These are phyloP conservation scores for Brachionus koreanus DNA, from an alignment of 1,140 invertebrate genomes.

Conservation along the genomic window DNA sequence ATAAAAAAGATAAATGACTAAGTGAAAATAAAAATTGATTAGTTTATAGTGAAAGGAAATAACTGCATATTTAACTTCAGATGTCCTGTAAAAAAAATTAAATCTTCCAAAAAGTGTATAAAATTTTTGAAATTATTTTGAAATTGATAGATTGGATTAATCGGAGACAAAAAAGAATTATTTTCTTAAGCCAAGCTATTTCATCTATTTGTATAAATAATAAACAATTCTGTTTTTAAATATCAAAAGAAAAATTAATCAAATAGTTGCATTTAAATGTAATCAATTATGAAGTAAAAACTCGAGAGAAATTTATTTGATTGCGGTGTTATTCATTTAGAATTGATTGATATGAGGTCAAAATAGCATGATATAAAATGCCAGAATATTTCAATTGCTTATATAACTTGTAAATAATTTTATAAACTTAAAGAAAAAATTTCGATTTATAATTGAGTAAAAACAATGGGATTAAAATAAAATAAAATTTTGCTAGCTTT, in stretches of 20 bases:
- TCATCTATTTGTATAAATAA: not conserved
- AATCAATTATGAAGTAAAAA: not conserved
- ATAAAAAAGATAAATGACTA: too few species aligned
- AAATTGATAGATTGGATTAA: not conserved
- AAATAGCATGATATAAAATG: not conserved
- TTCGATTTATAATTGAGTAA: not conserved
- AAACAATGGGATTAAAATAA: not conserved
- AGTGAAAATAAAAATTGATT: too few species aligned
- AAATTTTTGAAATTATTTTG: too few species aligned
- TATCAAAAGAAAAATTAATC: slow-evolving; percentile 5
- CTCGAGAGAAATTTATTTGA: not conserved
- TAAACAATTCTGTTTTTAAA: not conserved
- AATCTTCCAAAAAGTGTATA: too few species aligned
- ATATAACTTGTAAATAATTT: not conserved
- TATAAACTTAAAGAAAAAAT: not conserved
- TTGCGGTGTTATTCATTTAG: not conserved
- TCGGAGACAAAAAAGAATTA: not conserved
- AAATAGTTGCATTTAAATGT: not conserved
- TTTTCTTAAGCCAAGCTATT: not conserved
- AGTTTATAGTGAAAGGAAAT: too few species aligned
- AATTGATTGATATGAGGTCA: not conserved
- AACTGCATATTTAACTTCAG: too few species aligned
- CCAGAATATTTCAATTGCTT: not conserved
- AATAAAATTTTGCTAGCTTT: too few species aligned
- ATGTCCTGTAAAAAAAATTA: too few species aligned